Conservation (phyloP, 2,113 vertebrate genomes). For the Gavia stellata region DNA sequence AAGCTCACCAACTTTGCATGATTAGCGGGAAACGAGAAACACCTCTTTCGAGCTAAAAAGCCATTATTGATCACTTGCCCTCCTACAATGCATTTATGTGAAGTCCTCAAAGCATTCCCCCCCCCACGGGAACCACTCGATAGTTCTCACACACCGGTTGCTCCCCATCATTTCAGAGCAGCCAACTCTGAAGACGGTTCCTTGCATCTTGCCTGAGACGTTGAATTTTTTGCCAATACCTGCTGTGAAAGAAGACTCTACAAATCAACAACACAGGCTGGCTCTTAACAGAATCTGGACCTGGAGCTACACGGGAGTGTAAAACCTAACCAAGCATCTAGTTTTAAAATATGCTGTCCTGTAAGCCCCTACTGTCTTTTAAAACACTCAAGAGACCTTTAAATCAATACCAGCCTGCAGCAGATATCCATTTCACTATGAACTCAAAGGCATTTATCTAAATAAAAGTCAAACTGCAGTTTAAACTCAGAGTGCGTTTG, state of each 20-base stretch:
- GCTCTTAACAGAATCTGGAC: background rate
- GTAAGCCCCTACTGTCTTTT: conserved; percentile 55
- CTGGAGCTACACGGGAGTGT: background rate
- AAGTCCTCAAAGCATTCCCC: background rate
- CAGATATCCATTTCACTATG: conserved; percentile 70
- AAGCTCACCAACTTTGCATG: background rate
- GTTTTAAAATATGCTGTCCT: conserved; percentile 28
- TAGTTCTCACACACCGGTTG: background rate
- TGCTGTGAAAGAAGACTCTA: background rate
- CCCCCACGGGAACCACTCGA: background rate
- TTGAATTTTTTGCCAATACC: background rate
- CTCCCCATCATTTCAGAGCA: background rate
- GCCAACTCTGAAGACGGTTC: background rate
- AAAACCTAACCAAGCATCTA: conserved; percentile 35
- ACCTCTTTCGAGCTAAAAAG: background rate
- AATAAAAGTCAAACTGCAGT: conserved; percentile 83
- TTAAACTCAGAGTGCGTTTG: conserved; percentile 74
- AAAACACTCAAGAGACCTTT: conserved; percentile 67
- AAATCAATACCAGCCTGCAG: conserved; percentile 80
- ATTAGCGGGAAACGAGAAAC: background rate
- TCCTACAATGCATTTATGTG: background rate
- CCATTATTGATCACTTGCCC: background rate
- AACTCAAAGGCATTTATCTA: conserved; percentile 80
- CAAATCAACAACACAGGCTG: background rate
- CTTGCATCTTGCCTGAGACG: background rate